Percentiles rank a stretch among this genome's conserved stretches.
These are phyloP conservation scores for Myotis planiceps DNA, from an alignment of 2,797 vertebrate species.

Conservation along the genomic window DNA sequence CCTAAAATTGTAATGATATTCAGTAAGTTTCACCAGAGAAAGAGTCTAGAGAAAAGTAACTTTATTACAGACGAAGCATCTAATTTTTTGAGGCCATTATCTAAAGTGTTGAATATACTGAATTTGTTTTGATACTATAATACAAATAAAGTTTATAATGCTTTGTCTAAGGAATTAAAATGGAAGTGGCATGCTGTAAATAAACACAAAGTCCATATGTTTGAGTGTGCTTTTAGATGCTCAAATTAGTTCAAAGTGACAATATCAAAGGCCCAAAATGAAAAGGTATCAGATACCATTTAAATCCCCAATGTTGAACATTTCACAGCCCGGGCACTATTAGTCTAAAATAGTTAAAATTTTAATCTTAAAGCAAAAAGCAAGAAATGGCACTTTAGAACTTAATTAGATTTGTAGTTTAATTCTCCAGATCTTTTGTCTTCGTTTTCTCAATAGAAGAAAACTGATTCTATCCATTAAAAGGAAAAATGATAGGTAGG, in stretches of 20 bases:
- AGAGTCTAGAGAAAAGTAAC: background rate
- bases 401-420: slow-evolving; percentile 14
- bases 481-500: background rate
- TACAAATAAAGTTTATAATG: background rate
- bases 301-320: background rate
- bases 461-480: background rate
- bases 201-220: background rate
- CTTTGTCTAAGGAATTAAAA: background rate
- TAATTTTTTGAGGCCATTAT: background rate
- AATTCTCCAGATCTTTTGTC: background rate
- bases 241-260: background rate
- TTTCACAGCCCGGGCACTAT: background rate
- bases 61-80: background rate
- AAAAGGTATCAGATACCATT: background rate
- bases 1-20: background rate
- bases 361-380: slow-evolving; percentile 35
- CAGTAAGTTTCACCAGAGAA: background rate
- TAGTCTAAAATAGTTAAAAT: background rate
- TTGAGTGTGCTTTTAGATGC: background rate
- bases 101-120: background rate
- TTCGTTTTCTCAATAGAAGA: background rate
- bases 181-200: background rate
- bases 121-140: background rate
- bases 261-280: background rate
- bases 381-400: background rate